Evolutionary conservation across 2,113 vertebrate species (phyloP).

Genomic region (Aptenodytes patagonicus): DNA sequence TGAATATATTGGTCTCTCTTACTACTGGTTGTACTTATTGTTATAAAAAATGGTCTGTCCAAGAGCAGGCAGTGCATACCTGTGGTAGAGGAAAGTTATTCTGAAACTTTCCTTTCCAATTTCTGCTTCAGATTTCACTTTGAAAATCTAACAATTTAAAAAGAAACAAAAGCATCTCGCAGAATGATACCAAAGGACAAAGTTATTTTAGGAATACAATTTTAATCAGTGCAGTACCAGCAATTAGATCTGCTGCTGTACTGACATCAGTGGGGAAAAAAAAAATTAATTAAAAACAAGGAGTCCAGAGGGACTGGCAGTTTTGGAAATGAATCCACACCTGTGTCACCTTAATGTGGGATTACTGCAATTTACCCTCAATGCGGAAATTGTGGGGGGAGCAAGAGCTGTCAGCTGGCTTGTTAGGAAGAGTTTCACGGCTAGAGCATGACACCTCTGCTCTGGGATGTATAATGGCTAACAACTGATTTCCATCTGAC

Average conservation of each 20-base stretch:
- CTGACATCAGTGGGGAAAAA: not conserved
- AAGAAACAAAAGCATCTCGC: conserved; percentile 13
- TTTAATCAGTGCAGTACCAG: conserved; percentile 48
- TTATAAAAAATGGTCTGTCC: not conserved
- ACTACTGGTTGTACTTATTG: not conserved
- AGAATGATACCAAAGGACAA: conserved; percentile 36
- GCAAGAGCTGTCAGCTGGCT: conserved; percentile 11
- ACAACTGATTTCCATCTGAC: not conserved
- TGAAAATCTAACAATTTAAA: conserved; percentile 16
- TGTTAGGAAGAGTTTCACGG: not conserved
- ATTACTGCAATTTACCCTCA: conserved; percentile 12
- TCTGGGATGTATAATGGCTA: not conserved
- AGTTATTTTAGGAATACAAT: conserved; percentile 51
- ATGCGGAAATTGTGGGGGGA: not conserved
- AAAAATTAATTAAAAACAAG: conserved; percentile 48
- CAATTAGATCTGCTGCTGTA: conserved; percentile 34
- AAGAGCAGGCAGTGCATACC: not conserved
- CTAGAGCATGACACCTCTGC: not conserved
- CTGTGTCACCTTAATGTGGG: conserved; percentile 35
- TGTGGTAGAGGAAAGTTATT: not conserved
- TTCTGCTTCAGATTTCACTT: conserved; percentile 22
- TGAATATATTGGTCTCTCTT: not conserved
- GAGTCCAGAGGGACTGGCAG: conserved; percentile 28
- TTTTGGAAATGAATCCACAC: conserved; percentile 52
- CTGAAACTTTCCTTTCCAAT: not conserved